A percentile compares a stretch with the other conserved stretches of the same genome.
Evolutionary conservation across 2,113 vertebrate genomes (phyloP).

Genomic region (Taurulus bubalis): DNA sequence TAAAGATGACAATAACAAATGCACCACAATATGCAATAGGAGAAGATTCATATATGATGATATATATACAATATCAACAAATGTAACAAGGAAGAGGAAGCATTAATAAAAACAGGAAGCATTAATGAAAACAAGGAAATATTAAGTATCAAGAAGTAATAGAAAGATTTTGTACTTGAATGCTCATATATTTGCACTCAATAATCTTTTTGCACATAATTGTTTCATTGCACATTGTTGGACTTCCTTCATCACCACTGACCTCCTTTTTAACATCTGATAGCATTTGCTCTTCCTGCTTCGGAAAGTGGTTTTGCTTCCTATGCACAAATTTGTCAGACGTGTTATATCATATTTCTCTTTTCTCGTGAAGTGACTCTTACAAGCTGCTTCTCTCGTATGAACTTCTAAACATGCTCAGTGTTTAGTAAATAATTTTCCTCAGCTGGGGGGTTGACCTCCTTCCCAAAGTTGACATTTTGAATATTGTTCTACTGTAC

Average conservation of each 20-base stretch:
- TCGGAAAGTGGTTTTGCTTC: background rate
- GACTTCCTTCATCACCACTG: background rate
- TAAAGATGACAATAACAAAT: background rate
- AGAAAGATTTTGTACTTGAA: background rate
- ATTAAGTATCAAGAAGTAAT: background rate
- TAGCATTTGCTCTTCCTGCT: constrained; percentile 50
- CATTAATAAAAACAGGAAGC: no score
- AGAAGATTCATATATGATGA: background rate
- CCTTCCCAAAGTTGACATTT: background rate
- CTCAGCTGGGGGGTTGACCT: background rate
- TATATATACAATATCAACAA: background rate
- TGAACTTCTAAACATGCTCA: background rate
- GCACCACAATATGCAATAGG: background rate
- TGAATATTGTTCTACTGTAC: background rate
- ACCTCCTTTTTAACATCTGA: constrained; percentile 26
- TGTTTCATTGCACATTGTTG: background rate
- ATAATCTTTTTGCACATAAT: background rate
- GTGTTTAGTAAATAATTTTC: background rate
- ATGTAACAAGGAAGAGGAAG: background rate
- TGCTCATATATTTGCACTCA: background rate
- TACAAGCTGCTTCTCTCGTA: background rate
- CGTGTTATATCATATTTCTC: background rate
- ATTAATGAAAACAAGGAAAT: background rate
- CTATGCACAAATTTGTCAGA: background rate
- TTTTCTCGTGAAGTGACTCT: no score